Base-by-base conservation (phyloP, 35 echinoderm and acorn worm genomes). In the Apostichopus californicus region DNA sequence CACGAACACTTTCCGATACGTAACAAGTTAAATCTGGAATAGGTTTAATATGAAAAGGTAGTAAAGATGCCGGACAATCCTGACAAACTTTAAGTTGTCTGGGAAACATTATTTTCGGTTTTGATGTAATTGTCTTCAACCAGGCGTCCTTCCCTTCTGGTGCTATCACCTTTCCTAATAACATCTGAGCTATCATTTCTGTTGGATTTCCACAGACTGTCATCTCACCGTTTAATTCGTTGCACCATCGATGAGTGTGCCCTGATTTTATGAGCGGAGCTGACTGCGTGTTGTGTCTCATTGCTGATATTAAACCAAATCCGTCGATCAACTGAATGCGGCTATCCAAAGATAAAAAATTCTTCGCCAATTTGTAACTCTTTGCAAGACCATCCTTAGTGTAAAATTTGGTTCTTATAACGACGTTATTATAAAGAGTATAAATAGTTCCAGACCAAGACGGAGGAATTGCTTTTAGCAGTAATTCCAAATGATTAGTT, bases 251-350 rank as follows among this genome's bases (percentile, higher is more conserved):
- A 73, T 73, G 86, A 5, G 17, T 72, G 20, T 73, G 86, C n/a
- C 13, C 9, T 4, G 18, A 34, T 18, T 25, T 89, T 18, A 89
- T 89, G 52, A 89, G 72, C 12, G 86, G 63, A 53, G 86, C 21
- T 28, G 86, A 18, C 22, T 89, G 61, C 2, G 63, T 89, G 9
- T n/a, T 15, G 63, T 89, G 64, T 72, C 86, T 89, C 86, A 89
- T 89, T 66, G 22, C 46, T 34, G 24, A 54, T 28, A 9, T 15
- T 34, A 89, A 72, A 52, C 57, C 61, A 89, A 89, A 89, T 15
- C 86, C 86, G 60, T 89, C 86, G 8, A 89, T 26, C 10, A 89
- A 52, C 14, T 53, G 18, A n/a, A 89, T 64, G 5, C 86, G 21
- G 54, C 57, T 52, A 23, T 72, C 63, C 8, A 64, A 5, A 60